phyloP scores from a whole-genome alignment of 2,888 invertebrate species.

The Eupithecia vulgata region DNA sequence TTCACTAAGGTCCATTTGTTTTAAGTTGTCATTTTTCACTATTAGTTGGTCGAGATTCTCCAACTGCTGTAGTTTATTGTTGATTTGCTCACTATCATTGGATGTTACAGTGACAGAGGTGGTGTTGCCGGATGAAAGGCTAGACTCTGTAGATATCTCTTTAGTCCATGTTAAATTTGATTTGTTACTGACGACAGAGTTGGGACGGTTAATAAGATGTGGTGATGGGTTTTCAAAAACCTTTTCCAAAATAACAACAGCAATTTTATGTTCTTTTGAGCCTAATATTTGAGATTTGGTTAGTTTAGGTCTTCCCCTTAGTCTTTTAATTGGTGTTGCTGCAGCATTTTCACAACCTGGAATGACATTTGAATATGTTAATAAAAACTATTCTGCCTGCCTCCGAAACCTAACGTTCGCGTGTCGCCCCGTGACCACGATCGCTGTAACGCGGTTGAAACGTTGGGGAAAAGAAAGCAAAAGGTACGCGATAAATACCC shows the following conservation, averaged over 20 bases:
- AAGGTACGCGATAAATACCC: too few relatives aligned
- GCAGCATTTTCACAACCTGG: neutral
- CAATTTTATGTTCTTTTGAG: conserved; percentile 14
- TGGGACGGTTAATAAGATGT: conserved; percentile 40
- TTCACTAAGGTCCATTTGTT: neutral
- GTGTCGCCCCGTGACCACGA: too few relatives aligned
- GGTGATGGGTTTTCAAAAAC: neutral
- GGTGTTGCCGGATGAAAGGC: conserved; percentile 49
- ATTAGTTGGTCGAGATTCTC: conserved; percentile 46
- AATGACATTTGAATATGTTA: neutral
- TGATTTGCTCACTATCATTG: conserved; percentile 61
- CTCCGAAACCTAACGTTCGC: too few relatives aligned
- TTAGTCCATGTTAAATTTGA: conserved; percentile 69
- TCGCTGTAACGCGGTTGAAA: too few relatives aligned
- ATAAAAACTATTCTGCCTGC: neutral
- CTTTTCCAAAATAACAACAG: conserved; percentile 25
- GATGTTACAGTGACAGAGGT: conserved; percentile 60
- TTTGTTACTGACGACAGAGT: conserved; percentile 52
- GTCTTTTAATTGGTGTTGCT: neutral
- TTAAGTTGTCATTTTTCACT: conserved; percentile 49
- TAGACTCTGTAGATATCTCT: conserved; percentile 60
- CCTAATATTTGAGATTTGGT: conserved; percentile 18
- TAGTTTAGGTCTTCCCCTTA: conserved; percentile 1
- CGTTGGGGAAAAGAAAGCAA: too few relatives aligned
- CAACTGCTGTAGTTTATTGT: conserved; percentile 56